phyloP scores from a whole-genome alignment of 1,140 invertebrate genomes.

The Meloidogyne floridensis region DNA sequence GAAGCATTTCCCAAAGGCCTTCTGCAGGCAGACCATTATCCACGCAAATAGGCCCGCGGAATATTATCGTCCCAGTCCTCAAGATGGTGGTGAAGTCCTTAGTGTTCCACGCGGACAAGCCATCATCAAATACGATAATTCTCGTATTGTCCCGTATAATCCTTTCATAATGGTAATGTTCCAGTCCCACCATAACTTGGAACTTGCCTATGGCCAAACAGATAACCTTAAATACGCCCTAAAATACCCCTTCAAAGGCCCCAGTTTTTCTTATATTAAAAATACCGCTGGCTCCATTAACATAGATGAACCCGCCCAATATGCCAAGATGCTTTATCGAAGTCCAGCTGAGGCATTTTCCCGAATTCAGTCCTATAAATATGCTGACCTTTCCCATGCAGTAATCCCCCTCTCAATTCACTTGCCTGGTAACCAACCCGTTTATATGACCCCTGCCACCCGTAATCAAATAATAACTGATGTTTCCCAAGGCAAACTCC shows the following conservation, averaged over 20 bases:
- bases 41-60: background rate
- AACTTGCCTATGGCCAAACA: background rate
- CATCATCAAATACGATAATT: slow-evolving; percentile 13
- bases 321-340: slow-evolving; percentile 21
- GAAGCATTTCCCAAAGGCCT: slow-evolving; percentile 17
- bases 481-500: background rate
- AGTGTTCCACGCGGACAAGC: background rate
- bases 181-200: slow-evolving; percentile 11
- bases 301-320: slow-evolving; percentile 16
- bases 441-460: background rate
- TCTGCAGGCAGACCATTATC: background rate
- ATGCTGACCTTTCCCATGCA: background rate
- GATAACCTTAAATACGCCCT: slow-evolving; percentile 1
- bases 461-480: background rate
- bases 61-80: background rate
- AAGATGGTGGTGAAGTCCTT: background rate
- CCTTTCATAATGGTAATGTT: slow-evolving; percentile 3
- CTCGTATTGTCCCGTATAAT: slow-evolving; percentile 25
- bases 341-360: background rate
- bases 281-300: background rate
- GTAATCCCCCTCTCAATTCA: background rate
- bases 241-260: slow-evolving; percentile 24
- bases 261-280: slow-evolving; percentile 1
- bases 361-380: background rate
- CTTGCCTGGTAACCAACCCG: background rate